phyloP scores from a whole-genome alignment of 2,888 invertebrate species.

The Luperina testacea region DNA sequence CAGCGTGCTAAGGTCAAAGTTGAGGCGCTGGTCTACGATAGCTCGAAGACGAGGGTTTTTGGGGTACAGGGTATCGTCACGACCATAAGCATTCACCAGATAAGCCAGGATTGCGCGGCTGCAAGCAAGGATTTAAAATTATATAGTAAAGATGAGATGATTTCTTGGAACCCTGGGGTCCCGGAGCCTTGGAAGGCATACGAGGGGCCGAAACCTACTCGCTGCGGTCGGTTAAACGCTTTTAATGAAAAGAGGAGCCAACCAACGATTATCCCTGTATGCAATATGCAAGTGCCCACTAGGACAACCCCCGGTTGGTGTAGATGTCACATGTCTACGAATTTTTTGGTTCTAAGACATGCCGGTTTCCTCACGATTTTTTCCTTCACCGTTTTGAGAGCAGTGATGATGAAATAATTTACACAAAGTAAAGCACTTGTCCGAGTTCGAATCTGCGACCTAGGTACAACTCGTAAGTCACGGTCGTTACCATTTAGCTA shows the following conservation, averaged over 20 bases:
- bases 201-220: too few relatives aligned
- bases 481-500: too few relatives aligned
- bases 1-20: conserved; percentile 91
- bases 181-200: background rate
- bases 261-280: background rate
- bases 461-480: too few relatives aligned
- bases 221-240: background rate
- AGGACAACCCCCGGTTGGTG: background rate
- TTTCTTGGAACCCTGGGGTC: background rate
- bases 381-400: too few relatives aligned
- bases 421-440: too few relatives aligned
- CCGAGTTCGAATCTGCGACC: too few relatives aligned
- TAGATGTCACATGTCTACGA: too few relatives aligned
- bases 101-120: conserved; percentile 93
- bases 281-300: background rate
- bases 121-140: conserved; percentile 65
- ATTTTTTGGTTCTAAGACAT: too few relatives aligned
- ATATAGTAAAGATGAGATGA: background rate
- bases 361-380: too few relatives aligned
- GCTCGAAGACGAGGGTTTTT: conserved; percentile 91
- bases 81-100: conserved; percentile 91
- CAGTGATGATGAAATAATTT: too few relatives aligned
- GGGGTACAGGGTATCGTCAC: conserved; percentile 91
- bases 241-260: background rate
- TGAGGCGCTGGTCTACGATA: conserved; percentile 91